These are phyloP conservation scores for Muscina levida DNA, from an alignment of 2,888 invertebrate genomes.

Conservation along the genomic window DNA sequence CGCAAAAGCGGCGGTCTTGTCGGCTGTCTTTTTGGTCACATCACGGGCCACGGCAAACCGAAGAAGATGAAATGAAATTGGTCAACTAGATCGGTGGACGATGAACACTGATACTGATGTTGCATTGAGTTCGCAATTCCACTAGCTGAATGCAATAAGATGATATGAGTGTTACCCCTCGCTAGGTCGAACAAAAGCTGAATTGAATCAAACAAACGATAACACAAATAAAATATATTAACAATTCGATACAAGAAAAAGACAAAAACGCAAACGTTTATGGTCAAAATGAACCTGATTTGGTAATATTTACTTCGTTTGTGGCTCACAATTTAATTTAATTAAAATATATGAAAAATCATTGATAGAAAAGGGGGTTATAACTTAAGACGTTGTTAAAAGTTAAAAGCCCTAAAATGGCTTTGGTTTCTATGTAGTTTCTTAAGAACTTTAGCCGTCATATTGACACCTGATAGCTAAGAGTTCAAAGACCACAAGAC, in stretches of 20 bases:
- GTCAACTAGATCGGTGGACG: constrained; percentile 35
- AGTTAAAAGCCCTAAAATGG: not conserved
- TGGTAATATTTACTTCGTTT: constrained; percentile 33
- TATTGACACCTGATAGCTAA: constrained; percentile 11
- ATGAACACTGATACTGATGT: not conserved
- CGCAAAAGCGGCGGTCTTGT: not conserved
- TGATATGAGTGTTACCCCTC: constrained; percentile 20
- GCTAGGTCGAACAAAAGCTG: constrained; percentile 12
- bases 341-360: constrained; percentile 6
- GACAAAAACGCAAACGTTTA: constrained; percentile 38
- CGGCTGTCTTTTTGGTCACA: constrained; percentile 47
- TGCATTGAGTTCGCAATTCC: not conserved
- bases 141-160: constrained; percentile 20
- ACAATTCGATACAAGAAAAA: not conserved
- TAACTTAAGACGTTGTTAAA: not conserved
- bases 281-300: constrained; percentile 62
- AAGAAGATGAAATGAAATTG: constrained; percentile 45
- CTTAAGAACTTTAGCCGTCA: not conserved
- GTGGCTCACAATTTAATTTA: constrained; percentile 16
- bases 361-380: not conserved
- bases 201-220: constrained; percentile 2
- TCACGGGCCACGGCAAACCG: constrained; percentile 9
- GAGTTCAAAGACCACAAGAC: constrained; percentile 18
- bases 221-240: constrained; percentile 29
- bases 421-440: not conserved